A percentile compares a stretch with the other conserved stretches of the same genome.
Evolutionary conservation across 2,113 vertebrate genomes (phyloP).

Genomic region (Morone saxatilis): DNA sequence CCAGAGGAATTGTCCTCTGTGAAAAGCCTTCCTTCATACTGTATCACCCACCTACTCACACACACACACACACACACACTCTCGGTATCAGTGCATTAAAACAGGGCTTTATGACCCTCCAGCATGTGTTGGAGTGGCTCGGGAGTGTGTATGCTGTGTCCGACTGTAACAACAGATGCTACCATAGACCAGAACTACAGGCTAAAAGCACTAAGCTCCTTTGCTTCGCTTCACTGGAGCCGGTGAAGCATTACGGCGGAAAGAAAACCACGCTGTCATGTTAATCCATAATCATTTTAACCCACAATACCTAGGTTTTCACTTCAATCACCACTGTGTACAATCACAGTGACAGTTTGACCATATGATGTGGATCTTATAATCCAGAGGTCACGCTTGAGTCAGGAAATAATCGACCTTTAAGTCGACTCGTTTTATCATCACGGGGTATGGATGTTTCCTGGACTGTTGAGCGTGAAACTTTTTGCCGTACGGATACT

Average conservation of each 20-base stretch:
- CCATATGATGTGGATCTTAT: constrained; percentile 16
- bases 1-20: constrained; percentile 78
- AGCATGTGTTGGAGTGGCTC: constrained; percentile 66
- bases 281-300: constrained; percentile 76
- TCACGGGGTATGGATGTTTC: background rate
- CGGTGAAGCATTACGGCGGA: constrained; percentile 40
- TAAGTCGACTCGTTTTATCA: background rate
- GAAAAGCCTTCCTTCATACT: constrained; percentile 67
- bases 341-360: constrained; percentile 31
- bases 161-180: constrained; percentile 72
- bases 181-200: constrained; percentile 37
- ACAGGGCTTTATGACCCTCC: constrained; percentile 57
- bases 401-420: constrained; percentile 1
- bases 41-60: constrained; percentile 49
- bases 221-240: constrained; percentile 58
- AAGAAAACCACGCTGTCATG: constrained; percentile 47
- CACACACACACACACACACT: constrained; percentile 1
- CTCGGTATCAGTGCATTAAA: constrained; percentile 41
- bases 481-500: constrained; percentile 5
- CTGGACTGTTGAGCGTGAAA: background rate
- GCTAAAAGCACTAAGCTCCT: constrained; percentile 76
- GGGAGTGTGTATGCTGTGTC: constrained; percentile 35
- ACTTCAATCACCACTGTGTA: constrained; percentile 47
- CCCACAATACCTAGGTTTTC: constrained; percentile 60
- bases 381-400: constrained; percentile 32